Evolutionary conservation across 2,888 invertebrate genomes (phyloP).

Genomic region (Sphecodes monilicornis): DNA sequence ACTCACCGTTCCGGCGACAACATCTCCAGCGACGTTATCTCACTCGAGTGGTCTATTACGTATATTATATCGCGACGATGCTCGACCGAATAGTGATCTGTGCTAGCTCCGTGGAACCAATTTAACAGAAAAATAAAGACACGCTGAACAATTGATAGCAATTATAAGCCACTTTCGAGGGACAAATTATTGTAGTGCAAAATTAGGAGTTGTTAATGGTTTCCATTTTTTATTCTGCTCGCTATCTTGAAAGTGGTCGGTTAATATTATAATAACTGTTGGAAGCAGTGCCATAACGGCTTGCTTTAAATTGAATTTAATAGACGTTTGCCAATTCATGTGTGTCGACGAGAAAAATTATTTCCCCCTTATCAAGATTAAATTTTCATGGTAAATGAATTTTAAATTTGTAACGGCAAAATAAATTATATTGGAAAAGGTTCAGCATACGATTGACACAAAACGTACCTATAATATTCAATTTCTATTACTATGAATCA

Average conservation of each 20-base stretch:
- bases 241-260: not conserved
- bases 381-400: not conserved
- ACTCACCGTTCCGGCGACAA: conserved; percentile 41
- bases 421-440: no score
- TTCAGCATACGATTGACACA: no score
- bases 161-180: not conserved
- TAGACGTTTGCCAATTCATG: not conserved
- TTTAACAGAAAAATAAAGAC: not conserved
- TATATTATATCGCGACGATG: not conserved
- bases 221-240: not conserved
- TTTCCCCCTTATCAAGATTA: not conserved
- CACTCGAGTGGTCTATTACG: conserved; percentile 22
- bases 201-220: not conserved
- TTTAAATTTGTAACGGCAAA: no score
- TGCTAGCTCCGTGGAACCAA: not conserved
- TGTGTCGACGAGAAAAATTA: not conserved
- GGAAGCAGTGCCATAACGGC: not conserved
- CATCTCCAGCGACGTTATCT: conserved; percentile 37
- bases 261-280: not conserved
- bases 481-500: not conserved
- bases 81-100: not conserved
- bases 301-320: not conserved
- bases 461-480: not conserved
- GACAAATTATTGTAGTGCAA: not conserved
- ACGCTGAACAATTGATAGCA: not conserved